Conservation (phyloP, 2,888 invertebrate genomes). For the Chrysodeixis includens region DNA sequence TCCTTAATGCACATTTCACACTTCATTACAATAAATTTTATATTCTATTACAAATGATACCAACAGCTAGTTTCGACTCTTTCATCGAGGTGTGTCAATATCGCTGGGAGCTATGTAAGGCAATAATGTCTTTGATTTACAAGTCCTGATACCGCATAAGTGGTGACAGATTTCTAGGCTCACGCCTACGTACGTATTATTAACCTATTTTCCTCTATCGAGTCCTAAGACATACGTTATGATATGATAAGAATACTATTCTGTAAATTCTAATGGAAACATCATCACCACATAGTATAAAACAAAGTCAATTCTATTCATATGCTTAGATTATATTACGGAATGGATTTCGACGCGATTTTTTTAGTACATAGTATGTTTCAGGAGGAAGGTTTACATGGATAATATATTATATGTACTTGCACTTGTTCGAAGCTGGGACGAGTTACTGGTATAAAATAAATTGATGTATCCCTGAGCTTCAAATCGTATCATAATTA, state of each 20-base stretch:
- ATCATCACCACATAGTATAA: too few species aligned
- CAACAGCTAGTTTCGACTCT: conserved; percentile 12
- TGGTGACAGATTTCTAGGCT: conserved; percentile 47
- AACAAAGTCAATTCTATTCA: too few species aligned
- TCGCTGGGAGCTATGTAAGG: conserved; percentile 19
- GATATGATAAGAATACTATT: not conserved
- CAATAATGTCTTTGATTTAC: conserved; percentile 36
- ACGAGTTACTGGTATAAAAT: too few species aligned
- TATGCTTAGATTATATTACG: too few species aligned
- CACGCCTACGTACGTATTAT: conserved; percentile 35
- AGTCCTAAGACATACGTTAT: not conserved
- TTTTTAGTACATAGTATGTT: too few species aligned
- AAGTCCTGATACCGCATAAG: conserved; percentile 30
- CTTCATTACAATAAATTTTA: not conserved
- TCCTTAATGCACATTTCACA: not conserved
- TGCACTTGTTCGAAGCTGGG: too few species aligned
- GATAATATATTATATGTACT: too few species aligned
- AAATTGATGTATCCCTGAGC: too few species aligned
- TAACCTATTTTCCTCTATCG: conserved; percentile 22
- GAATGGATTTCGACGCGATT: too few species aligned
- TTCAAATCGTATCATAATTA: too few species aligned
- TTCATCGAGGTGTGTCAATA: conserved; percentile 32
- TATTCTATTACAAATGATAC: not conserved
- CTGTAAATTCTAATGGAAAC: not conserved
- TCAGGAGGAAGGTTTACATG: too few species aligned